Evolutionary conservation across 2,888 invertebrate species (phyloP), one percentile per base, ranked within the genome.

Genomic region (Ommatoiulus sabulosus): DNA sequence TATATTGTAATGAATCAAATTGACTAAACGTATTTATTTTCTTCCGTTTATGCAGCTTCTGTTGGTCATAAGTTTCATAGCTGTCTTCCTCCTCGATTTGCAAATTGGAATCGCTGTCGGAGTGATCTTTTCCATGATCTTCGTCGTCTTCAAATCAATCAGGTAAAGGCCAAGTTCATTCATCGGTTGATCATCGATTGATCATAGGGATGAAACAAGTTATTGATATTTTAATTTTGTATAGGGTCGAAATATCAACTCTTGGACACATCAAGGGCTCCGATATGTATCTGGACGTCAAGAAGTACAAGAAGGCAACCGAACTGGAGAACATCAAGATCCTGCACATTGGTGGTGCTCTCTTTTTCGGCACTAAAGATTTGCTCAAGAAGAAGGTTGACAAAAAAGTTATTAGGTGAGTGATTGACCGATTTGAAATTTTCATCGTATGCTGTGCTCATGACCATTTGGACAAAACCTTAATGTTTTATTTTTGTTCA

Each of bases 321-420:
- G 88, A 88, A 63, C 52, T 88, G 7, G 63, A 86, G 17, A 44
- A n/a, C 44, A 88, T 88, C 8, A 88, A 88, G 44, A 88, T 88
- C 10, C 63, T 87, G 20, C 52, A 87, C 35, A 63, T 88, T 24
- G 88, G 88, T 87, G 88, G 88, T 0, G 44, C 88, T 6, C 87
- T 88, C 12, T 88, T 88, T 48, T 88, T 88, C 44, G 72, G 88
- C 44, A 88, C 88, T 24, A 86, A 87, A 86, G 88, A 88, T 24
- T 10, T 10, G 3, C 44, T 88, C 17, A 88, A 88, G 46, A 87
- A 57, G 57, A 87, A 87, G 35, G 63, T 87, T 8, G 87, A 87
- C 57, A 57, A 52, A 57, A 46, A 86, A 86, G 86, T 86, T 3
- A 86, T 86, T 17, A 86, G 86, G 86, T 86, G 44, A 86, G 24